Evolutionary conservation across 2,888 invertebrate genomes (phyloP), one percentile per base, ranked within the genome.

Genomic region (Timandra comae): DNA sequence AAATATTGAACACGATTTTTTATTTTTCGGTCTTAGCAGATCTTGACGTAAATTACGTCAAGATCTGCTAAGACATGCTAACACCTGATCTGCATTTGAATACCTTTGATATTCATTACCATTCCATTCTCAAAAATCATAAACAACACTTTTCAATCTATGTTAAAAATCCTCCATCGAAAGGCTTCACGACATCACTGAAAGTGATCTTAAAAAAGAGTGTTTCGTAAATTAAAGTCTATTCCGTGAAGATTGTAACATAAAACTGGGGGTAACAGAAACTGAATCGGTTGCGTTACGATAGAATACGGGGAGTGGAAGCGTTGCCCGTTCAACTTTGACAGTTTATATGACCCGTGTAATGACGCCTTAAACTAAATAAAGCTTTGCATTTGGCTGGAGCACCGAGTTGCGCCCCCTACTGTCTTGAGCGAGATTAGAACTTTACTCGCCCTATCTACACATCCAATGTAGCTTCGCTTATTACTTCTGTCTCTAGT

Each of bases 331-430:
- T 63, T 68, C 62, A 80, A 81, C 77, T 84, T 81, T 82, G 81
- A 78, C 81, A 80, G 78, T 75, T 80, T 81, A 80, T 82, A 84
- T 82, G 84, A 81, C 79, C 84, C 84, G 81, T 81, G 82, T 82
- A 84, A 82, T 80, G 72, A 77, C 66, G 73, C 73, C 80, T 79
- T 80, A 75, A 80, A 80, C 77, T 78, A 80, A 82, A 81, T 81
- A 81, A 81, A 77, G 76, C 78, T 72, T 75, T 76, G 72, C 71
- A 76, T 81, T 81, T 76, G 73, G 72, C 72, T 71, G 69, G 56
- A 65, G 67, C 56, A n/a, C n/a, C n/a, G 6, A 16, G 61, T 60
- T 56, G 60, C 70, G 66, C 68, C 62, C 63, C 62, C 65, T 69
- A 74, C 74, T 74, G 79, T 71, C 67, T 76, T 63, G 37, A 51